Evolutionary conservation across 2,113 vertebrate genomes (phyloP).

Genomic region (Oxyruncus cristatus): DNA sequence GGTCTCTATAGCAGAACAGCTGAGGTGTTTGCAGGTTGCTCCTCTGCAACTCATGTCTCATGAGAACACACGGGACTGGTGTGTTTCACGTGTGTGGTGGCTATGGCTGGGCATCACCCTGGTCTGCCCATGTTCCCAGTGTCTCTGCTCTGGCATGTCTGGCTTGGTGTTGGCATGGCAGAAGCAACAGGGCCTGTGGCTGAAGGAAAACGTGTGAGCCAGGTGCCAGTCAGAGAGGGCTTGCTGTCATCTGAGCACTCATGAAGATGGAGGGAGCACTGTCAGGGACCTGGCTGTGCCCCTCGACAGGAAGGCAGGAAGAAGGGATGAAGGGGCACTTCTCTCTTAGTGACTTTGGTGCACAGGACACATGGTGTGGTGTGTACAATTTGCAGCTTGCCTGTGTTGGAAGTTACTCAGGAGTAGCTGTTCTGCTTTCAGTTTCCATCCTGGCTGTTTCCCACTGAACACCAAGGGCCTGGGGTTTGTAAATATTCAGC

Average conservation of each 20-base stretch:
- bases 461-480: fast-evolving
- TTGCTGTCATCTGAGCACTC: background rate
- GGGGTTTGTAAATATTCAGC: background rate
- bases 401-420: background rate
- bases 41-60: background rate
- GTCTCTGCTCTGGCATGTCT: background rate
- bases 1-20: background rate
- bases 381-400: background rate
- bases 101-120: fast-evolving
- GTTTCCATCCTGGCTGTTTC: background rate
- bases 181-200: background rate
- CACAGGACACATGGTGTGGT: fast-evolving
- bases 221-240: background rate
- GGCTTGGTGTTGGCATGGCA: background rate
- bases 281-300: fast-evolving
- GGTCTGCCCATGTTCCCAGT: background rate
- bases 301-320: fast-evolving
- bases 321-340: background rate
- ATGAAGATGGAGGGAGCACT: fast-evolving
- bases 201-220: background rate
- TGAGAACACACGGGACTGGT: fast-evolving
- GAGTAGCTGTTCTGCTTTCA: background rate
- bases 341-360: background rate
- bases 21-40: background rate
- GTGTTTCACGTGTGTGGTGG: fast-evolving